Evolutionary conservation across 2,113 vertebrate species (phyloP), one percentile per base, ranked within the genome.

Genomic region (Pollachius pollachius): DNA sequence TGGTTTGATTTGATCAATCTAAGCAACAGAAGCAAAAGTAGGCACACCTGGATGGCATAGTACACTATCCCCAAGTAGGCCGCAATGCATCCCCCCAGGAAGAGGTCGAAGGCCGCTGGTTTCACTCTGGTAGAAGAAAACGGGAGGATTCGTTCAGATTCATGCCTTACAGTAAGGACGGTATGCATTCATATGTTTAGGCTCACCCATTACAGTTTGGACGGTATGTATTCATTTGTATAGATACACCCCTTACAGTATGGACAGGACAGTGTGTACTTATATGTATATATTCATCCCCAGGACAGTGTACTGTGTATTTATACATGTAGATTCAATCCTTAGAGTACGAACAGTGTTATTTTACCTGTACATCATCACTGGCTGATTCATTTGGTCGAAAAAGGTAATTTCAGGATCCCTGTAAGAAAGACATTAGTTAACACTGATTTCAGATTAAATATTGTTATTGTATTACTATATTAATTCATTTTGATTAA

Each of bases 91-190:
- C 91, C 89, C 0, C 92, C 91, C 5, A 94, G 83, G 80, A 93
- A 93, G 30, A 93, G 87, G 76, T 94, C 92, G 65, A 94, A 94
- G 0, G 90, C 92, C 4, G 93, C 91, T 15, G 93, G 92, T 41
- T 94, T 93, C 74, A 94, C 90, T 83, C 93, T 94, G 62, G 59
- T 3, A 23, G 70, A n/a, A 68, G 70, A 48, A 67, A 68, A 15
- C 4, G 4, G 9, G 21, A 62, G 4, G 7, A 15, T 5, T 25
- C 3, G 3, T 23, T 13, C 8, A 25, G 23, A 13, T 25, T 25
- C 23, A 23, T 3, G 19, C 60, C 15, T 23, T 12, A 4, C 54
- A 17, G 15, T n/a, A 62, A 62, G 15, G 54, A 17, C 54, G 2
- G 54, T 48, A 2, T 48, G 16, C 3, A 13, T 56, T 56, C 16